Evolutionary conservation across 2,797 vertebrate species (phyloP).

Genomic region (Enteromius paludinosus): DNA sequence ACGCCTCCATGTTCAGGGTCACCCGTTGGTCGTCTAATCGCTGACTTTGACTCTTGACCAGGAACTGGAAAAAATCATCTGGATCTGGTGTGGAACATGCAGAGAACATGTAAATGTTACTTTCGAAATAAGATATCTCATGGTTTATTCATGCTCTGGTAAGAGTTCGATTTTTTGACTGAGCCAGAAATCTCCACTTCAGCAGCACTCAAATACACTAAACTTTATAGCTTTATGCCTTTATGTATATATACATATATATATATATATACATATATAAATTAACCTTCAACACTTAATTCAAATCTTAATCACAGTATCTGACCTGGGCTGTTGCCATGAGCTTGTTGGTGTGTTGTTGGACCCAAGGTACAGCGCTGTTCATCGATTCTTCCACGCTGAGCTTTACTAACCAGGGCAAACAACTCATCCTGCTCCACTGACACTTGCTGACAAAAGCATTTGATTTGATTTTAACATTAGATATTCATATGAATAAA

Average conservation of each 20-base stretch:
- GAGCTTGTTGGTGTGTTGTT: slow-evolving; percentile 27
- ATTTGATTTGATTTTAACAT: too few relatives aligned
- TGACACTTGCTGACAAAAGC: slow-evolving; percentile 41
- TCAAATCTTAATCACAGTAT: not conserved
- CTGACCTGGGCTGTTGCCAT: slow-evolving; percentile 10
- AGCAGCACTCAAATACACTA: not conserved
- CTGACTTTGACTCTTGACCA: slow-evolving; percentile 72
- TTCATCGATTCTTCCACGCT: slow-evolving; percentile 77
- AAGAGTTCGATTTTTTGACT: not conserved
- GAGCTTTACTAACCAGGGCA: slow-evolving; percentile 74
- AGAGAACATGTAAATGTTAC: not conserved
- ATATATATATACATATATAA: not conserved
- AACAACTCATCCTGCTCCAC: slow-evolving; percentile 75
- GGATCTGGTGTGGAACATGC: slow-evolving; percentile 63
- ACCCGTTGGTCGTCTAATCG: slow-evolving; percentile 72
- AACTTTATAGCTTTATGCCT: not conserved
- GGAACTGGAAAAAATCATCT: slow-evolving; percentile 71
- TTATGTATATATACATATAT: not conserved
- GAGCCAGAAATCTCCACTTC: not conserved
- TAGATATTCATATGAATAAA: too few relatives aligned
- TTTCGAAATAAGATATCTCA: not conserved
- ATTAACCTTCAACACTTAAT: not conserved
- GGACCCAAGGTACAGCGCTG: slow-evolving; percentile 65
- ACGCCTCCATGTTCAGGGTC: slow-evolving; percentile 62
- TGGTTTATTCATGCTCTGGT: not conserved